These are phyloP conservation scores for Malacoraja senta DNA, from an alignment of 2,797 vertebrate species.

Conservation along the genomic window DNA sequence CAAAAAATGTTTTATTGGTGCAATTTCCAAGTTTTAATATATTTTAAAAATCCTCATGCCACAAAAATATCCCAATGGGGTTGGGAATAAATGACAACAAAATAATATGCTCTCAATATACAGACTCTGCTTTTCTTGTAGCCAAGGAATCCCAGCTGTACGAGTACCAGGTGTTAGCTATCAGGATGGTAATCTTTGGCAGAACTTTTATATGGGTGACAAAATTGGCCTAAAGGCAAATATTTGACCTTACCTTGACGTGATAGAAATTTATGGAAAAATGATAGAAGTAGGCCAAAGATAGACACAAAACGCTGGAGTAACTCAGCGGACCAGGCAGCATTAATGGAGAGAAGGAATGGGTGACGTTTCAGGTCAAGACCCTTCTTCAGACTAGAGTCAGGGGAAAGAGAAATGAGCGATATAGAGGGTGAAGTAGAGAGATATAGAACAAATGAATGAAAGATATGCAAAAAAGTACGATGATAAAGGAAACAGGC, in stretches of 20 bases:
- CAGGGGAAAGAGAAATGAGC: too few relatives aligned
- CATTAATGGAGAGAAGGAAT: too few relatives aligned
- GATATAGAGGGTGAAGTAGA: too few relatives aligned
- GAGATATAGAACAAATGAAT: too few relatives aligned
- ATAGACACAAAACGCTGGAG: too few relatives aligned
- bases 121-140: neutral
- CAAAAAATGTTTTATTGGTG: neutral
- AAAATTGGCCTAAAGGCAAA: neutral
- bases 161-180: neutral
- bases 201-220: neutral
- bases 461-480: too few relatives aligned
- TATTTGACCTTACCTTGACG: neutral
- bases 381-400: too few relatives aligned
- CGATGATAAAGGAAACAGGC: too few relatives aligned
- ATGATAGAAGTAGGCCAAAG: too few relatives aligned
- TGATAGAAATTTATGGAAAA: too few relatives aligned
- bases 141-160: neutral
- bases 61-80: neutral
- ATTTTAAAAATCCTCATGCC: neutral
- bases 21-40: neutral
- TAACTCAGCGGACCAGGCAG: too few relatives aligned
- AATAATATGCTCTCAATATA: neutral
- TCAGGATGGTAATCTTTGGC: neutral
- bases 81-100: neutral
- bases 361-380: too few relatives aligned